A percentile compares a stretch with the other conserved stretches of the same genome.
Evolutionary conservation across 1,140 invertebrate species (phyloP).

Genomic region (Zophobas morio): DNA sequence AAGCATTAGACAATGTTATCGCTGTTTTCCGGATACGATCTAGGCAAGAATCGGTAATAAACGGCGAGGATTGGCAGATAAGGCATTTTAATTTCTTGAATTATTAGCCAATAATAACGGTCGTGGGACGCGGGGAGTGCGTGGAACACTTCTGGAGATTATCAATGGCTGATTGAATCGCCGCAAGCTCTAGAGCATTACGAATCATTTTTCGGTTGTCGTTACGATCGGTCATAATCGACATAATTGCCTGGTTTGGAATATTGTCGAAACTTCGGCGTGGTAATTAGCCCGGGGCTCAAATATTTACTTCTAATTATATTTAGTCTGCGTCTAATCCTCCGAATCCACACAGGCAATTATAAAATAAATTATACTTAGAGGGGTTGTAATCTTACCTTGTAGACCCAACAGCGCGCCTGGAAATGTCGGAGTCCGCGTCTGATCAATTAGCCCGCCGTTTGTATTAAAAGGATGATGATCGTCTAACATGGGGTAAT

Average conservation of each 20-base stretch:
- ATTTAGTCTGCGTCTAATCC: conserved; percentile 23
- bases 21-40: neutral
- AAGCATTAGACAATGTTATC: conserved; percentile 19
- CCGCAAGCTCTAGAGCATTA: conserved; percentile 24
- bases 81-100: conserved; percentile 11
- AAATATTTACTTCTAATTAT: conserved; percentile 41
- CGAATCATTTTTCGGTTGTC: conserved; percentile 35
- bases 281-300: conserved; percentile 18
- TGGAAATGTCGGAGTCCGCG: conserved; percentile 78
- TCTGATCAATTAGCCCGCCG: conserved; percentile 77
- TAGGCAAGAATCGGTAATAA: neutral
- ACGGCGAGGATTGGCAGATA: neutral
- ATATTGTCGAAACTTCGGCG: conserved; percentile 22
- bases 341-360: conserved; percentile 32
- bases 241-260: neutral
- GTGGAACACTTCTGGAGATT: conserved; percentile 23
- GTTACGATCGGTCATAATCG: conserved; percentile 8
- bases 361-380: conserved; percentile 37
- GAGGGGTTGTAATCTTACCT: conserved; percentile 68
- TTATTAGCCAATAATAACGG: conserved; percentile 1
- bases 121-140: conserved; percentile 14
- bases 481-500: conserved; percentile 75
- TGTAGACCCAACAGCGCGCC: conserved; percentile 80
- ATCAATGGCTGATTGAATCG: conserved; percentile 19
- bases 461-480: conserved; percentile 78